A percentile compares a stretch with the other conserved stretches of the same genome.
These are phyloP conservation scores for Rhinolophus ferrumequinum DNA, from an alignment of 2,113 vertebrate species.

Conservation along the genomic window DNA sequence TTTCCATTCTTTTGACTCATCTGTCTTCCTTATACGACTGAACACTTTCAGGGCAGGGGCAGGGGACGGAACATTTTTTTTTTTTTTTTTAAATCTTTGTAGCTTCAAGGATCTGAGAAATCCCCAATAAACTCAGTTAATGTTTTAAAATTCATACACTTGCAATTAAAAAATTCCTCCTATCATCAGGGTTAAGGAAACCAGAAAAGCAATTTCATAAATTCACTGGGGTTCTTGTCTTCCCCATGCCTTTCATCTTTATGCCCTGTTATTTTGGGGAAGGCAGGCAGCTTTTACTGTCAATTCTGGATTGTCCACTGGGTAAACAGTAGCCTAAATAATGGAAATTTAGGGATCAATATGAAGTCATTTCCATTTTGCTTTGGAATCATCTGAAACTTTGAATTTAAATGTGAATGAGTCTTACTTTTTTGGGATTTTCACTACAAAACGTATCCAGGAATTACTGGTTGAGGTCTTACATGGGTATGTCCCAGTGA, in stretches of 20 bases:
- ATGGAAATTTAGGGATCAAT: background rate
- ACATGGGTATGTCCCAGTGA: background rate
- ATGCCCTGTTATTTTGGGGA: background rate
- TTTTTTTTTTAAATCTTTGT: background rate
- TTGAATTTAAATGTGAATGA: slow-evolving; percentile 11
- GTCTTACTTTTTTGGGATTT: background rate
- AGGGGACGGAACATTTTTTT: background rate
- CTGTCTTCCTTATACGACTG: background rate
- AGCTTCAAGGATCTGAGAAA: background rate
- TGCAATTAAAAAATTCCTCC: background rate
- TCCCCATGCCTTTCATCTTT: background rate
- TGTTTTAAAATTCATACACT: slow-evolving; percentile 1
- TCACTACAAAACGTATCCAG: slow-evolving; percentile 14
- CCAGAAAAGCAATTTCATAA: background rate
- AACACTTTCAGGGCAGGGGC: background rate
- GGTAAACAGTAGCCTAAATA: background rate
- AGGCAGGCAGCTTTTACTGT: background rate
- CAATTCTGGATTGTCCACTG: background rate
- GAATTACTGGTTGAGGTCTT: background rate
- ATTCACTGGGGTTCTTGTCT: background rate
- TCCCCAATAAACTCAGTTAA: background rate
- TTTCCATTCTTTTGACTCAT: background rate
- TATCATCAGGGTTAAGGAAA: background rate
- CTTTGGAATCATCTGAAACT: slow-evolving; percentile 22
- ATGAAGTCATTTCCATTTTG: background rate